Conservation (phyloP, 2,888 invertebrate genomes). For the Argyresthia albistria region DNA sequence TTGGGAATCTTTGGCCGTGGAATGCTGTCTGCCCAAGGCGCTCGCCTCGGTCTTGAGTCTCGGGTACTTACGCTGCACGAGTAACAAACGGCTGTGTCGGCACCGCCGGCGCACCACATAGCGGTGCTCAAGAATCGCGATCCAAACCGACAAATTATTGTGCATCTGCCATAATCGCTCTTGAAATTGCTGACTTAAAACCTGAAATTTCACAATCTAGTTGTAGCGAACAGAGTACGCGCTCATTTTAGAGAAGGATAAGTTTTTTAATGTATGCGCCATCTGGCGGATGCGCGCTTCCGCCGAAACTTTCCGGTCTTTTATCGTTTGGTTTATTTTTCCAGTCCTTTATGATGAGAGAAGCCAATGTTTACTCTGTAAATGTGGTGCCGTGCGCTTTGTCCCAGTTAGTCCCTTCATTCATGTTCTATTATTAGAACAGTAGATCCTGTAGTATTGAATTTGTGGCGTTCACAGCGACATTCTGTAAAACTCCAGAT, state of each 20-base stretch:
- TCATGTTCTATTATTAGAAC: too few species aligned
- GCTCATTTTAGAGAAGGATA: background rate
- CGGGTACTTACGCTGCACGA: conserved; percentile 26
- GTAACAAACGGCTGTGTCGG: conserved; percentile 17
- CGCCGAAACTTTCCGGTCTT: conserved; percentile 60
- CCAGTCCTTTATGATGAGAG: conserved; percentile 45
- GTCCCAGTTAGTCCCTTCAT: background rate
- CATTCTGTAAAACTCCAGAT: too few species aligned
- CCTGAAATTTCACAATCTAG: too few species aligned
- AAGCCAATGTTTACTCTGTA: conserved; percentile 33
- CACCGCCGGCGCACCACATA: conserved; percentile 23
- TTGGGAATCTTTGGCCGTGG: conserved; percentile 23
- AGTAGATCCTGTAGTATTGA: too few species aligned
- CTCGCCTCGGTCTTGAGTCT: conserved; percentile 9
- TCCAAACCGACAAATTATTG: conserved; percentile 10
- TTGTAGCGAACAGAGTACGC: background rate
- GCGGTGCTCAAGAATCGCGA: conserved; percentile 16
- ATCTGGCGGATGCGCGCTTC: conserved; percentile 69
- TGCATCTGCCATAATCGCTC: background rate
- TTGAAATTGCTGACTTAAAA: too few species aligned
- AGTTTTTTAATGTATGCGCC: conserved; percentile 22
- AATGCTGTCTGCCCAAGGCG: conserved; percentile 27
- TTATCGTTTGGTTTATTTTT: conserved; percentile 54
- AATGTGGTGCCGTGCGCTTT: background rate
- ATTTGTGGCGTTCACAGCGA: too few species aligned